phyloP scores from a whole-genome alignment of 1,140 invertebrate species.

The Solenopsis fugax region DNA sequence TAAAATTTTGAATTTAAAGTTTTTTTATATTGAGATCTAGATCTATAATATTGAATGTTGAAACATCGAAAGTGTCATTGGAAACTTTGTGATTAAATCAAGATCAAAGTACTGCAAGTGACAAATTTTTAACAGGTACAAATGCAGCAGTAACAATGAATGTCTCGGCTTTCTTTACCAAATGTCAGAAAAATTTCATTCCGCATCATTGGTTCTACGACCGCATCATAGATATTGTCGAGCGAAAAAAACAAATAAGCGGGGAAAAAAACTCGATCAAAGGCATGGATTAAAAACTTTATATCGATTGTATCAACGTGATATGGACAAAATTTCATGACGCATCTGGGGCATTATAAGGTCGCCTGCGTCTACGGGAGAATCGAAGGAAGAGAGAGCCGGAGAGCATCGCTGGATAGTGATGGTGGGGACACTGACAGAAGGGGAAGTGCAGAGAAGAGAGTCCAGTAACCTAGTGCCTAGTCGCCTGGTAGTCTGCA shows the following conservation, averaged over 20 bases:
- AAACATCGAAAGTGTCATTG: background rate
- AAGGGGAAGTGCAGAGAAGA: constrained; percentile 78
- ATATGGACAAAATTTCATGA: constrained; percentile 50
- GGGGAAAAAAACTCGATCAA: background rate
- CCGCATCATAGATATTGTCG: background rate
- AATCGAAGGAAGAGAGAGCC: constrained; percentile 65
- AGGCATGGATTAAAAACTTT: background rate
- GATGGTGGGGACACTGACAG: constrained; percentile 74
- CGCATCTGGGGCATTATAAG: constrained; percentile 49
- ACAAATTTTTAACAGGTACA: background rate
- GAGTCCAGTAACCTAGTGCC: constrained; percentile 85
- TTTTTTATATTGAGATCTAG: background rate
- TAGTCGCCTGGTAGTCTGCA: constrained; percentile 83
- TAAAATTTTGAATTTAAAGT: background rate
- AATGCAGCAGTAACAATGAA: background rate
- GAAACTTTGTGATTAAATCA: background rate
- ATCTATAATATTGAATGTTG: background rate
- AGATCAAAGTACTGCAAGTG: background rate
- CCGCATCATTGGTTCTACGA: background rate
- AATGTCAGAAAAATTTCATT: background rate
- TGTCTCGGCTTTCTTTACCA: background rate
- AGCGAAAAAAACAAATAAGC: background rate
- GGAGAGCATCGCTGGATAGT: constrained; percentile 58
- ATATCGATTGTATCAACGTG: background rate
- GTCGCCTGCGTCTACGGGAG: constrained; percentile 42